Base-by-base conservation (phyloP, 2,797 vertebrate genomes). In the Premnoplex brunnescens region DNA sequence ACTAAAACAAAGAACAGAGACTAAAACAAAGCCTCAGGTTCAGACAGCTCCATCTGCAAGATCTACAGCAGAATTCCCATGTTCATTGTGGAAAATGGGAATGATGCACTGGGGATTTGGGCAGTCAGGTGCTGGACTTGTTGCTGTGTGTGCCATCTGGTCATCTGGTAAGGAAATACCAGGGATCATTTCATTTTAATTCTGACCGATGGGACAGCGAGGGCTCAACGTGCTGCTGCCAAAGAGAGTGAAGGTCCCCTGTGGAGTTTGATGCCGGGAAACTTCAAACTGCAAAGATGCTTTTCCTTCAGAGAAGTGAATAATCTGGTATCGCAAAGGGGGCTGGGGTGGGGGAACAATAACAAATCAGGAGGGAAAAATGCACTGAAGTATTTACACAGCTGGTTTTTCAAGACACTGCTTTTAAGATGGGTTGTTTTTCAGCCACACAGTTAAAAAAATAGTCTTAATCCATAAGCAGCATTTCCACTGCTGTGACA, bases 281-380 rank as follows among this genome's bases (percentile, higher is more conserved):
- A 81, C 92, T 88, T 93, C 92, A 77, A 88, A 78, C 76, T 91
- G 74, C 91, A 79, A 83, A 80, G 86, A 68, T 16, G 34, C 51
- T 78, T 91, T 60, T 82, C 46, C 0, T 0, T 67, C 78, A 46
- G 66, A 89, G 58, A 93, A 85, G 76, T 49, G 68, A 94, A 90
- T 80, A 74, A 92, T 79, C 58, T 84, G 81, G 78, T 92, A 51
- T 68, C 2, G 1, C 82, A 91, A 78, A 76, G 72, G 59, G 56
- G 89, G 71, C 17, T 89, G 84, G 84, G 44, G 28, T 15, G 32
- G 30, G 67, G 62, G 39, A 90, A 91, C 43, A 91, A 91, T 79
- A 97, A 93, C 82, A 95, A 76, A 77, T 39, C 72, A 79, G 81
- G 85, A 90, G 79, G 90, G 62, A 39, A 95, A 92, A 97, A 88